A percentile compares a stretch with the other conserved stretches of the same genome.
phyloP scores from a whole-genome alignment of 2,797 vertebrate genomes.

The Falco concolor region DNA sequence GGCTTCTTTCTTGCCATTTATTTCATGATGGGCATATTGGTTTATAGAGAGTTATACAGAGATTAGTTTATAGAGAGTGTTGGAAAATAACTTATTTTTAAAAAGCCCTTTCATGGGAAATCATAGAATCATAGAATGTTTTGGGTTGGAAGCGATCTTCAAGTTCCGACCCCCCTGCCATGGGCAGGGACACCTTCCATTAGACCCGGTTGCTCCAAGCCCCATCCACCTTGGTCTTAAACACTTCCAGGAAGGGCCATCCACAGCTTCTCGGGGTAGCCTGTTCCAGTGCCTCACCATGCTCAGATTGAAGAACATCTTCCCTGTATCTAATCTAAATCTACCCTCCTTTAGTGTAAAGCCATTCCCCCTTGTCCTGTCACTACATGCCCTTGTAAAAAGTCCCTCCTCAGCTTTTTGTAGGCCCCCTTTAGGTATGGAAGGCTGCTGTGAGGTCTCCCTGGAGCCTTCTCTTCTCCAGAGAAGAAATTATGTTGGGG shows the following conservation, averaged over 20 bases:
- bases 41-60: neutral
- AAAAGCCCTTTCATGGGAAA: neutral
- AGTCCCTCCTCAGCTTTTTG: neutral
- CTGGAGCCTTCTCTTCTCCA: neutral
- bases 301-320: neutral
- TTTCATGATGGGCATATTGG: neutral
- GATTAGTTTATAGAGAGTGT: neutral
- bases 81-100: neutral
- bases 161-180: accelerated
- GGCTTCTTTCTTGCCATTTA: neutral
- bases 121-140: neutral
- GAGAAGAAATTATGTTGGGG: neutral
- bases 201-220: neutral
- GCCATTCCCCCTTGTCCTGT: no score
- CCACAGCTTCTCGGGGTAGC: neutral
- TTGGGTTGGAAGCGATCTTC: neutral
- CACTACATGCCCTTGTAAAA: neutral
- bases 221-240: neutral
- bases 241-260: neutral
- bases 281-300: neutral
- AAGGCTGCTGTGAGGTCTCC: neutral
- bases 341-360: neutral
- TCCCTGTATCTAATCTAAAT: neutral
- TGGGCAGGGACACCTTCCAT: no score
- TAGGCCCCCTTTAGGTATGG: neutral